Conservation (phyloP, 2,113 vertebrate species). For the Oryzias javanicus region DNA sequence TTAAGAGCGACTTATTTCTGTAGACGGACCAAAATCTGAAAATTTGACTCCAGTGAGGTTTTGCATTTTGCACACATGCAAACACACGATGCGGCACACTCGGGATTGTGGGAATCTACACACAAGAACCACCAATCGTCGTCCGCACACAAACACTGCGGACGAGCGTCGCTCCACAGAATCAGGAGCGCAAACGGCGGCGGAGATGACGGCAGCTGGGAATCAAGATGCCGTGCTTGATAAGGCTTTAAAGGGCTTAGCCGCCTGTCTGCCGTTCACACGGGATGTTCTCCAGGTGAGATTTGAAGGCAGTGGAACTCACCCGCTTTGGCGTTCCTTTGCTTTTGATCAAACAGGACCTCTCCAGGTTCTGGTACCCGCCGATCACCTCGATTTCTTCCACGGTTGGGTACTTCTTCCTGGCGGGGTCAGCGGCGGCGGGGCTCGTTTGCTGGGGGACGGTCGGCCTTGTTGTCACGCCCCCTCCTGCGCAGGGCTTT, state of each 20-base stretch:
- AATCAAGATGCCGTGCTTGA: constrained; percentile 72
- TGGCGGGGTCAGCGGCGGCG: constrained; percentile 45
- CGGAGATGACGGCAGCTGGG: constrained; percentile 53
- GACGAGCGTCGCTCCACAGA: not conserved
- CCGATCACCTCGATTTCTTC: constrained; percentile 91
- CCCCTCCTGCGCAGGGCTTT: constrained; percentile 29
- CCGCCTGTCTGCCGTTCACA: constrained; percentile 41
- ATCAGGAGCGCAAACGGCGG: constrained; percentile 27
- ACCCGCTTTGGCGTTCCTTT: constrained; percentile 81
- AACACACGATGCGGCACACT: constrained; percentile 3
- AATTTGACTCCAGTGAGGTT: not conserved
- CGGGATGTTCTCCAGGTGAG: constrained; percentile 62
- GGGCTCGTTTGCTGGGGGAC: constrained; percentile 3
- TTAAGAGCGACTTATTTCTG: not conserved
- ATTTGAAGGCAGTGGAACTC: constrained; percentile 40
- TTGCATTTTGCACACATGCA: constrained; percentile 7
- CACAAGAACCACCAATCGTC: not conserved
- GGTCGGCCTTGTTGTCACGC: not conserved
- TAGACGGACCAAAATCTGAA: constrained; percentile 7
- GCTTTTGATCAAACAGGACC: constrained; percentile 84
- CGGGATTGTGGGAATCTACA: not conserved
- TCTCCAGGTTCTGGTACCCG: constrained; percentile 84
- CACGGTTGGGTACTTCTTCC: constrained; percentile 85
- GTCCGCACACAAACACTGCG: constrained; percentile 18
- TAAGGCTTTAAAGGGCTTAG: constrained; percentile 75